Percentiles rank a stretch among this genome's conserved stretches.
Evolutionary conservation across 2,888 invertebrate genomes (phyloP).

Genomic region (Drosophila merina): DNA sequence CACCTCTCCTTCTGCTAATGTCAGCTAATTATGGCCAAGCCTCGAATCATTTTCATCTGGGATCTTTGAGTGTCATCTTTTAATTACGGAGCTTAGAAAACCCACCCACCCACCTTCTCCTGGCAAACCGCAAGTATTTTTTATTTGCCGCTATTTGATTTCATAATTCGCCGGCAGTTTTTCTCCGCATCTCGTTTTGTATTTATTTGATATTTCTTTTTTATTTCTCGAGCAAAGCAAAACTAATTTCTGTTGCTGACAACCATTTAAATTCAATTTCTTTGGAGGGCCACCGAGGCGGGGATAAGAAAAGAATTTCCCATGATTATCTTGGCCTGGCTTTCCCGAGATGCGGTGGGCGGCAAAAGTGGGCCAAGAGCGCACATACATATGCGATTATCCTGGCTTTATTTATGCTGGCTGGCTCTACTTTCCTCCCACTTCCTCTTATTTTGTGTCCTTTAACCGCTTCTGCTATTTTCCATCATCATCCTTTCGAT

Average conservation of each 20-base stretch:
- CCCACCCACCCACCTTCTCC: background rate
- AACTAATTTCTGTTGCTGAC: conserved; percentile 74
- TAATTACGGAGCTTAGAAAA: conserved; percentile 45
- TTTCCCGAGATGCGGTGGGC: background rate
- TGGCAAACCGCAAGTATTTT: conserved; percentile 18
- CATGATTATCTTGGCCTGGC: conserved; percentile 35
- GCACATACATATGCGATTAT: conserved; percentile 42
- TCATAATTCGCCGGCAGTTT: conserved; percentile 60
- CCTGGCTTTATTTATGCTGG: conserved; percentile 42
- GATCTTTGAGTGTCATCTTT: conserved; percentile 49
- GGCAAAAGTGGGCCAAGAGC: conserved; percentile 2
- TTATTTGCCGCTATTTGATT: conserved; percentile 49
- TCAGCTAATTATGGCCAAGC: conserved; percentile 58
- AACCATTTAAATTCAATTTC: conserved; percentile 75
- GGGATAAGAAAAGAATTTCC: conserved; percentile 29
- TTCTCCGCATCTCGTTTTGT: conserved; percentile 17
- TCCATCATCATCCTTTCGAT: conserved; percentile 38
- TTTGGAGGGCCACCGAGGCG: conserved; percentile 41
- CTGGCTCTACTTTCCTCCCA: conserved; percentile 11
- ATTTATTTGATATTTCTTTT: conserved; percentile 21
- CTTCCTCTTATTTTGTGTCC: conserved; percentile 22
- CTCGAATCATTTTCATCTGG: conserved; percentile 34
- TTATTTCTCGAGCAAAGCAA: conserved; percentile 54
- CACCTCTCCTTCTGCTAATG: conserved; percentile 39
- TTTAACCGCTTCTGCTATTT: conserved; percentile 23